A percentile compares a stretch with the other conserved stretches of the same genome.
phyloP scores from a whole-genome alignment of 1,140 invertebrate genomes.

The Heliconius himera region DNA sequence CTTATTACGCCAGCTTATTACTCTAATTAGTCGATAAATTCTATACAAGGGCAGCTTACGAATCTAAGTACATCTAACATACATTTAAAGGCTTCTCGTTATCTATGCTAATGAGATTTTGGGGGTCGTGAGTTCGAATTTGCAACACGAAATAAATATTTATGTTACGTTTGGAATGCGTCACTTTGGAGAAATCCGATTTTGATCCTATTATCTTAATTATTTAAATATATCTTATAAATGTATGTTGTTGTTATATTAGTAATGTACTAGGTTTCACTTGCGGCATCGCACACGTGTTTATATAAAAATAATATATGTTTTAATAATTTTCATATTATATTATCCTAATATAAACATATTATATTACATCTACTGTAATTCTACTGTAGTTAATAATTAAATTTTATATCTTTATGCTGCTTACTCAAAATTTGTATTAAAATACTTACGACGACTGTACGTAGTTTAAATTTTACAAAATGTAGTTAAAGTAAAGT shows the following conservation, averaged over 20 bases:
- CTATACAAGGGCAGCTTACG: conserved; percentile 2
- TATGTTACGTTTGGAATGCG: neutral
- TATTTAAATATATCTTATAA: neutral
- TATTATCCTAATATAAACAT: too few species aligned
- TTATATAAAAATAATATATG: too few species aligned
- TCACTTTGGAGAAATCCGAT: neutral
- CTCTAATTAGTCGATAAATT: conserved; percentile 1
- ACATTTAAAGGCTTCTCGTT: conserved; percentile 1
- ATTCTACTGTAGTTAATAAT: too few species aligned
- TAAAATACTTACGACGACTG: neutral
- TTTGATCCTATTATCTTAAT: neutral
- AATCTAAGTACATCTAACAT: neutral
- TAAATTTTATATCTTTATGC: too few species aligned
- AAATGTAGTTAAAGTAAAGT: neutral
- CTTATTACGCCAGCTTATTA: neutral
- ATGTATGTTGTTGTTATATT: too few species aligned
- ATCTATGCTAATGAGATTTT: conserved; percentile 5
- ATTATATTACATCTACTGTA: too few species aligned
- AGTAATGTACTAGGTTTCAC: too few species aligned
- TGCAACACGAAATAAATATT: neutral
- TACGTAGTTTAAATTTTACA: neutral
- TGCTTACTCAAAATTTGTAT: too few species aligned
- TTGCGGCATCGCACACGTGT: too few species aligned
- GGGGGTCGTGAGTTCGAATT: neutral
- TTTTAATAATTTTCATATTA: too few species aligned